Conservation (phyloP, 2,797 vertebrate species). For the Gallinago stenura region DNA sequence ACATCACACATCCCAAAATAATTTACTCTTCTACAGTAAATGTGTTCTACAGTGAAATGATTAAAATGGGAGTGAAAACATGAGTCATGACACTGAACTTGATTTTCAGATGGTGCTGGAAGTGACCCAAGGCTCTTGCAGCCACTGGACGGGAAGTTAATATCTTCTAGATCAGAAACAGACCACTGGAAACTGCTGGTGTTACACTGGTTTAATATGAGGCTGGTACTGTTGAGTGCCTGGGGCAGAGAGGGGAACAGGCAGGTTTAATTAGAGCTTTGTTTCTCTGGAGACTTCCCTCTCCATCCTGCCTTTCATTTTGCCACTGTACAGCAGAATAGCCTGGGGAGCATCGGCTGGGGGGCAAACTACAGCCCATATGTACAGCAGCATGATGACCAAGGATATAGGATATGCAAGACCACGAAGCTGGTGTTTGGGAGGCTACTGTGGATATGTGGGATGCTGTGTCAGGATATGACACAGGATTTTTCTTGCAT, state of each 20-base stretch:
- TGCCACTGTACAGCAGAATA: neutral
- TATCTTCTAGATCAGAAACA: neutral
- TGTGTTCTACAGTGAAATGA: neutral
- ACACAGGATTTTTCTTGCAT: neutral
- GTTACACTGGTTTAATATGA: neutral
- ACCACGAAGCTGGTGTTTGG: neutral
- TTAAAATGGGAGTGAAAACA: neutral
- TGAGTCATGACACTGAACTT: neutral
- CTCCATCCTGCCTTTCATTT: neutral
- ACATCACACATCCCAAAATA: neutral
- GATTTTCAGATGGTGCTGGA: neutral
- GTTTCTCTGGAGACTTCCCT: neutral
- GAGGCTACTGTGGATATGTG: rapidly evolving
- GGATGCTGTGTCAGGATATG: neutral
- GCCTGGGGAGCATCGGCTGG: neutral
- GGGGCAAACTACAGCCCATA: neutral
- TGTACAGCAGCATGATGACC: neutral
- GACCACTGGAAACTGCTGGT: neutral
- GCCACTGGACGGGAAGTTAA: neutral
- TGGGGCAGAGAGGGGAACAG: neutral
- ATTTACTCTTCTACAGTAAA: neutral
- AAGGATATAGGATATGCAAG: neutral
- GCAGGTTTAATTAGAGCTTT: neutral
- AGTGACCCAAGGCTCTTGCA: neutral
- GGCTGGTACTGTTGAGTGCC: neutral